Conservation (phyloP, 2,113 vertebrate genomes). For the Pterocles orientalis region DNA sequence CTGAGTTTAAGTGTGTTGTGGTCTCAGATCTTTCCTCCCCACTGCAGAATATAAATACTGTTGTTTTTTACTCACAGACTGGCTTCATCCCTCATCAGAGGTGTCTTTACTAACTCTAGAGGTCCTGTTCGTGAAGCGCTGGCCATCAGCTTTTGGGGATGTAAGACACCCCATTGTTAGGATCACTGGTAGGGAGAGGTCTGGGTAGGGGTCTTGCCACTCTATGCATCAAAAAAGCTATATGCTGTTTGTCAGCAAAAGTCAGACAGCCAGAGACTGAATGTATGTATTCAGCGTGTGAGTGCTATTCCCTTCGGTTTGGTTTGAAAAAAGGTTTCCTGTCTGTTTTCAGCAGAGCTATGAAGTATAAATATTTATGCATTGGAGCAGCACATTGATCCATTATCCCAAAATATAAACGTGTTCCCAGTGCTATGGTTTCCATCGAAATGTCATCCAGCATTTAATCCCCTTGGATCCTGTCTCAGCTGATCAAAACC, state of each 20-base stretch:
- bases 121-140: not conserved
- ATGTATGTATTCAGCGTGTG: not conserved
- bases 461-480: conserved; percentile 45
- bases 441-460: conserved; percentile 66
- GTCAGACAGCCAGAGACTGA: not conserved
- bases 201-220: not conserved
- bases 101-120: not conserved
- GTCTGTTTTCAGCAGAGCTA: conserved; percentile 49
- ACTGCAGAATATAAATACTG: not conserved
- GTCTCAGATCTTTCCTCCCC: not conserved
- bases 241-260: not conserved
- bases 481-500: conserved; percentile 52
- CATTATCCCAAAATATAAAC: conserved; percentile 36
- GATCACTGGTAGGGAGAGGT: not conserved
- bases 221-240: not conserved
- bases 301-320: not conserved
- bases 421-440: conserved; percentile 25
- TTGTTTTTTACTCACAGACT: not conserved
- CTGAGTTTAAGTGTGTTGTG: not conserved
- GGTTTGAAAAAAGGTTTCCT: conserved; percentile 52
- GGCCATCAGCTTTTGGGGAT: not conserved
- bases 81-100: not conserved
- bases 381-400: conserved; percentile 38
- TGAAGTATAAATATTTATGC: conserved; percentile 66
- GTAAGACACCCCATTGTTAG: not conserved